A percentile compares a stretch with the other conserved stretches of the same genome.
phyloP scores from a whole-genome alignment of 2,113 vertebrate genomes.

The Pituophis catenifer region DNA sequence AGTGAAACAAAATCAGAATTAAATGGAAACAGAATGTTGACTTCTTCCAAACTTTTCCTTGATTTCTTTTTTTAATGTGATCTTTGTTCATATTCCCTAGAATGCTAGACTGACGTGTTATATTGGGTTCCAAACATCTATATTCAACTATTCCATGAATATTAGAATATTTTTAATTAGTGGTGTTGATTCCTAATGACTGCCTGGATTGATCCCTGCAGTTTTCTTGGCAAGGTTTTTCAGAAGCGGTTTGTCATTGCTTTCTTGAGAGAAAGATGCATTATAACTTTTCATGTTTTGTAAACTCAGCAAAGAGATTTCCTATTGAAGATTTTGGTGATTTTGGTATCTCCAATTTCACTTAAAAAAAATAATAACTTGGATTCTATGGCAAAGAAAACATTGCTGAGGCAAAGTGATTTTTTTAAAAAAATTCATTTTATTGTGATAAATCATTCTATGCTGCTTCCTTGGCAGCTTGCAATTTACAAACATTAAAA shows the following conservation, averaged over 20 bases:
- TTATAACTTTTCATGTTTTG: background rate
- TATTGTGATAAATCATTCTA: background rate
- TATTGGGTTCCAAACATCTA: background rate
- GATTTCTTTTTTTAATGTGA: background rate
- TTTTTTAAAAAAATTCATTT: background rate
- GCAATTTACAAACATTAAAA: background rate
- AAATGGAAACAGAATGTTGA: background rate
- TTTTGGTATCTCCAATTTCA: background rate
- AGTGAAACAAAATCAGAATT: background rate
- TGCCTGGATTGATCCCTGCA: background rate
- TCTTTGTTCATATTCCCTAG: background rate
- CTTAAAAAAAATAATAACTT: background rate
- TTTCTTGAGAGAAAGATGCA: background rate
- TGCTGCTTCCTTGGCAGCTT: background rate
- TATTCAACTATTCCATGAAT: background rate
- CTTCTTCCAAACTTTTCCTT: background rate
- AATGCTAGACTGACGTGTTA: slow-evolving; percentile 25
- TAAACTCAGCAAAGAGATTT: background rate
- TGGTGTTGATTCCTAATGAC: background rate
- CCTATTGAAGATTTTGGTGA: background rate
- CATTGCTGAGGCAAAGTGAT: background rate
- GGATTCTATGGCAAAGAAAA: background rate
- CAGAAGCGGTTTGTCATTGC: background rate
- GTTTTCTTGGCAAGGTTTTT: background rate
- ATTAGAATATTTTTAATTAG: background rate